Evolutionary conservation across 2,797 vertebrate genomes (phyloP).

Genomic region (Clarias pachynema): DNA sequence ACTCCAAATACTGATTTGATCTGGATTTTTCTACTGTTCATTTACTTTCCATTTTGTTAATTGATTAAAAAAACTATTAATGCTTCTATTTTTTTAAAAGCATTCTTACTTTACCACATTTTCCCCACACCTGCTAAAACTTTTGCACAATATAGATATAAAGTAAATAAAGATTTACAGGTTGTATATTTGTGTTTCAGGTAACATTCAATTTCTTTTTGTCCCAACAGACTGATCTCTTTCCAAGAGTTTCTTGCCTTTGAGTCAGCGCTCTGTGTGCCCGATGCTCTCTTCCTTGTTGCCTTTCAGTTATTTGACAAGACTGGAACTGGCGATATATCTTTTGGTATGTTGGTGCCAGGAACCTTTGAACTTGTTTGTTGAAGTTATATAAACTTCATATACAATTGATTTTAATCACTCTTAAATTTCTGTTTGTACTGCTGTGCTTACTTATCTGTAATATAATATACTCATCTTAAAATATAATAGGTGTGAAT

Average conservation of each 20-base stretch:
- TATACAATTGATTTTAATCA: not conserved
- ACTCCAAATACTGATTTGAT: too few species aligned
- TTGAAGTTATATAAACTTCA: not conserved
- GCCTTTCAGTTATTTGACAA: conserved; percentile 98
- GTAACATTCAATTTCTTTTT: conserved; percentile 59
- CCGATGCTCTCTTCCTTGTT: conserved; percentile 93
- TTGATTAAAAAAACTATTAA: too few species aligned
- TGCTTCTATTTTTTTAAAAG: too few species aligned
- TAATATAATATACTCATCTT: too few species aligned
- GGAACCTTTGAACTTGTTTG: conserved; percentile 70
- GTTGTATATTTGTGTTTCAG: conserved; percentile 29
- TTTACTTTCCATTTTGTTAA: too few species aligned
- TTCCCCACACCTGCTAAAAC: too few species aligned
- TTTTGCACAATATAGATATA: not conserved
- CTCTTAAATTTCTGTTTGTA: not conserved
- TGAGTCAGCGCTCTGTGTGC: conserved; percentile 93
- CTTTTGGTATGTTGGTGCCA: conserved; percentile 83
- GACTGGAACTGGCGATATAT: conserved; percentile 89
- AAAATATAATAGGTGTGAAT: not conserved
- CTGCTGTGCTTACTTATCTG: not conserved
- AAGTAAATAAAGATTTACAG: not conserved
- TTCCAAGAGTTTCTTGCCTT: conserved; percentile 98
- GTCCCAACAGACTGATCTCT: conserved; percentile 89
- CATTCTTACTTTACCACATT: too few species aligned
- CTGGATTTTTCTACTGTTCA: too few species aligned